Evolutionary conservation across 2,888 invertebrate species (phyloP), one percentile per base, ranked within the genome.

Genomic region (Chrysolina oricalcia): DNA sequence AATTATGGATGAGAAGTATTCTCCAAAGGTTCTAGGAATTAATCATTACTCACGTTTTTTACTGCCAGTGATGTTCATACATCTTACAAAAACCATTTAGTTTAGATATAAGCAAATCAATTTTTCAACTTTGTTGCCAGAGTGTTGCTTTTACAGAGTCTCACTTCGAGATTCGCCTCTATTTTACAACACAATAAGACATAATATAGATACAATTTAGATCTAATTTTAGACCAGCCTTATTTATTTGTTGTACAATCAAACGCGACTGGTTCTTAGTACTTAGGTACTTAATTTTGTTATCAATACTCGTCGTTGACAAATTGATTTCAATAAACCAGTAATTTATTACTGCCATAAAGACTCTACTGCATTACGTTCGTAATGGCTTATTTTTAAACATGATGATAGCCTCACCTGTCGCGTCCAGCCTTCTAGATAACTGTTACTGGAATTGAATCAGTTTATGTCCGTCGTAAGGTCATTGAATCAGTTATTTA

Each of bases 321-420:
- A 59, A 59, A 59, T 59, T 23, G 35, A 35, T 27, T 59, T 17
- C 59, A 59, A 35, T 50, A 50, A 50, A 50, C n/a, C 35, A 35
- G 59, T 59, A 35, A 59, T 59, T 27, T 59, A 59, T 59, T 27
- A 59, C 13, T 59, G 27, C 35, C 59, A 59, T 59, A 59, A 59
- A 59, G 35, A 2, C 15, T 46, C 23, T n/a, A n/a, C 35, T n/a
- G 15, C 59, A 27, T 59, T 59, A 9, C 23, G 35, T 59, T 59
- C 15, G 35, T 11, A 35, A 27, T 27, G 59, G 35, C 35, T 6
- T 59, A 59, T 59, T 59, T 59, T 59, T 59, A n/a, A 59, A 59
- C 59, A 15, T 59, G 27, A 59, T 59, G 59, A 59, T 59, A 59
- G n/a, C 59, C 59, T 59, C 10, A 59, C 59, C 59, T 59, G 23